These are phyloP conservation scores for Macroteleia sp. DNA, from an alignment of 2,888 invertebrate genomes.

Conservation along the genomic window DNA sequence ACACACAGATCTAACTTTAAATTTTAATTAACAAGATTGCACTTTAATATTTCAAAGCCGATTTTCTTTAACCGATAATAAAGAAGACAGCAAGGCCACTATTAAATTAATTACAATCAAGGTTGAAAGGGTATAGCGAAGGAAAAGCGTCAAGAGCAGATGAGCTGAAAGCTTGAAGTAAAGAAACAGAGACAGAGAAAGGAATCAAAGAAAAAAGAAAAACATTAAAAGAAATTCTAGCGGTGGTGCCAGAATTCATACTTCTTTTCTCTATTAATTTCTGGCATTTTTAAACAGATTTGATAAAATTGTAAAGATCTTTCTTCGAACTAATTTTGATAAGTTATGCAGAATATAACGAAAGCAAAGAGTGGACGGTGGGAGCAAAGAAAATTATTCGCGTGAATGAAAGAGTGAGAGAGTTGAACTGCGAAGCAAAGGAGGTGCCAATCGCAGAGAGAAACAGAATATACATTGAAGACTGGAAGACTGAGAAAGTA, in stretches of 20 bases:
- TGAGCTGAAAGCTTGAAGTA: slow-evolving; percentile 7
- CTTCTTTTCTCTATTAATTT: no score
- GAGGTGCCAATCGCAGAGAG: slow-evolving; percentile 44
- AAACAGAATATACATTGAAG: slow-evolving; percentile 28
- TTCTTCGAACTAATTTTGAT: no score
- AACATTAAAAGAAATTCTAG: background rate
- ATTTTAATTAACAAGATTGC: slow-evolving; percentile 21
- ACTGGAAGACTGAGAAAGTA: slow-evolving; percentile 36
- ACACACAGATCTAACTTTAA: slow-evolving; percentile 7
- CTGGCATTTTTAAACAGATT: no score
- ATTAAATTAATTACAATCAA: slow-evolving; percentile 30
- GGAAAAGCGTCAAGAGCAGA: slow-evolving; percentile 17
- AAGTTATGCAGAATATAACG: background rate
- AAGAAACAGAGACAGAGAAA: background rate
- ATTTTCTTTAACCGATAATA: slow-evolving; percentile 10
- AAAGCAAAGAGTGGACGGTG: background rate
- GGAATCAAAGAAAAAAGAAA: background rate
- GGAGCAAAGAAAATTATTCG: slow-evolving; percentile 62
- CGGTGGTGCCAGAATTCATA: no score
- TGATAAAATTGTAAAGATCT: no score
- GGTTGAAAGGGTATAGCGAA: slow-evolving; percentile 12
- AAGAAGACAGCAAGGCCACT: background rate
- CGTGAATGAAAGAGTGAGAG: slow-evolving; percentile 14
- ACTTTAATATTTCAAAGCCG: slow-evolving; percentile 16
- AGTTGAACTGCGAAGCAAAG: slow-evolving; percentile 22